Evolutionary conservation across 2,888 invertebrate genomes (phyloP).

Genomic region (Sesamia inferens): DNA sequence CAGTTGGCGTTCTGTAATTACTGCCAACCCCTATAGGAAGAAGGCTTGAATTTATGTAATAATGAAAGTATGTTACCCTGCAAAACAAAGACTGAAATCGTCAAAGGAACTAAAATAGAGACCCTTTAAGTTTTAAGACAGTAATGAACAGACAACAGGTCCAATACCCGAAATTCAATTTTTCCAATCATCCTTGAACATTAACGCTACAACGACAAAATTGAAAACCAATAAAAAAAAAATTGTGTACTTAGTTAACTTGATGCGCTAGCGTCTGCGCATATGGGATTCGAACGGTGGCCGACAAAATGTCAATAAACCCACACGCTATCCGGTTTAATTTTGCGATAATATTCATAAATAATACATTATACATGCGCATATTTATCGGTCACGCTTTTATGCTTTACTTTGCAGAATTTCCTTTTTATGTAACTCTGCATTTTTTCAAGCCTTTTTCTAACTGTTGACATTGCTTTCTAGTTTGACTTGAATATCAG

Average conservation of each 20-base stretch:
- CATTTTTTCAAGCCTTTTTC: neutral
- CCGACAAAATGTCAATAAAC: conserved; percentile 10
- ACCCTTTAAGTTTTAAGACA: neutral
- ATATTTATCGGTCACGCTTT: conserved; percentile 22
- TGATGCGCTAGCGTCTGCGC: no score
- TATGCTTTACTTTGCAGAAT: neutral
- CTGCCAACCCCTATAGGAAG: neutral
- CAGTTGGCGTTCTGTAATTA: neutral
- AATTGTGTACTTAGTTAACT: no score
- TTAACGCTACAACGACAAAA: no score
- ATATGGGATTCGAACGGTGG: neutral
- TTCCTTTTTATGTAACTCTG: no score
- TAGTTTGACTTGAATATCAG: neutral
- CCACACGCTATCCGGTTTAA: conserved; percentile 5
- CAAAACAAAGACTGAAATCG: neutral
- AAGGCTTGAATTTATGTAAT: neutral
- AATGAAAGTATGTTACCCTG: neutral
- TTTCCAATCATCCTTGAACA: no score
- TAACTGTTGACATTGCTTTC: neutral
- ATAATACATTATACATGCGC: conserved; percentile 16
- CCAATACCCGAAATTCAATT: no score
- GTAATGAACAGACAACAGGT: no score
- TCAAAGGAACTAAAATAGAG: neutral
- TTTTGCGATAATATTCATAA: conserved; percentile 9
- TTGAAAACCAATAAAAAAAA: no score